Percentiles rank a stretch among this genome's conserved stretches.
phyloP scores from a whole-genome alignment of 2,113 vertebrate genomes.

The Mohoua ochrocephala region DNA sequence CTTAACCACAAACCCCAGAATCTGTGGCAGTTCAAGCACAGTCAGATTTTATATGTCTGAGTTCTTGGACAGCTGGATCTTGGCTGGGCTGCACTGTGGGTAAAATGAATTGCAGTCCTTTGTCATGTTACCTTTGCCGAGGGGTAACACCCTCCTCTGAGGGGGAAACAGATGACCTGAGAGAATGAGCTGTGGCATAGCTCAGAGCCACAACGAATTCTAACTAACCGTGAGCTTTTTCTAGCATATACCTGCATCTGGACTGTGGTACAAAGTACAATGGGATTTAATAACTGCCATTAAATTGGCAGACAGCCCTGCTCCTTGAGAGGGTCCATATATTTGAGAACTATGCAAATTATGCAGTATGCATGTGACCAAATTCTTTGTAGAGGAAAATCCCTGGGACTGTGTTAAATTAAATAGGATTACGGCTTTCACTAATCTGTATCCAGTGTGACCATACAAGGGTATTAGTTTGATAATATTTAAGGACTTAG shows the following conservation, averaged over 20 bases:
- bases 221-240: background rate
- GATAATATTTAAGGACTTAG: constrained; percentile 52
- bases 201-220: background rate
- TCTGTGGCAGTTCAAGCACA: background rate
- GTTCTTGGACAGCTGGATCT: background rate
- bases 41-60: background rate
- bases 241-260: constrained; percentile 17
- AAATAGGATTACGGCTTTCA: constrained; percentile 61
- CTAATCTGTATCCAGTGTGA: constrained; percentile 60
- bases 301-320: background rate
- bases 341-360: constrained; percentile 44
- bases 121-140: background rate
- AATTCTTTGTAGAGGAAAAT: constrained; percentile 52
- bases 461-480: constrained; percentile 59
- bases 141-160: background rate
- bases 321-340: background rate
- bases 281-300: constrained; percentile 24
- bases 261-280: background rate
- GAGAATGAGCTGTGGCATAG: background rate
- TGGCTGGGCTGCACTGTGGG: background rate
- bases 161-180: background rate
- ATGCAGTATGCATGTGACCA: constrained; percentile 37
- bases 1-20: background rate
- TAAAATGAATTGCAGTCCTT: background rate
- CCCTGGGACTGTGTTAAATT: constrained; percentile 58